These are phyloP conservation scores for Theristus sp. DNA, from an alignment of 2,888 invertebrate species.

Conservation along the genomic window DNA sequence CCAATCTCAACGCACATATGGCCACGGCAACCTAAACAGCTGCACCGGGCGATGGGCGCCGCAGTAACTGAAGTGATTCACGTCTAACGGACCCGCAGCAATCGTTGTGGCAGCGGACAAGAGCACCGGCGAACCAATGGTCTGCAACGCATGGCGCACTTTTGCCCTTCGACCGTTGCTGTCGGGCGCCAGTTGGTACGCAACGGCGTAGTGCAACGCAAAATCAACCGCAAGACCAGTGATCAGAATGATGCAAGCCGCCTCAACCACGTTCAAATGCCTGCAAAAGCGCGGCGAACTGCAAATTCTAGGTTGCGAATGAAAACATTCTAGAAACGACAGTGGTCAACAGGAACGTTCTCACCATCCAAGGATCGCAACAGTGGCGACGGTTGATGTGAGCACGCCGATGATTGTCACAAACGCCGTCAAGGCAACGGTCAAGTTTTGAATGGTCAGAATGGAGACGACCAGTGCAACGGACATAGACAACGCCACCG, in stretches of 20 bases:
- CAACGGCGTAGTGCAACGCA: constrained; percentile 71
- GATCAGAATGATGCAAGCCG: constrained; percentile 72
- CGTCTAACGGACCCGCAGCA: too few relatives aligned
- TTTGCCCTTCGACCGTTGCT: too few relatives aligned
- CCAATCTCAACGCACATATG: too few relatives aligned
- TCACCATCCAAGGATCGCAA: constrained; percentile 1
- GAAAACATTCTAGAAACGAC: too few relatives aligned
- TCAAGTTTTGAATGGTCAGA: background rate
- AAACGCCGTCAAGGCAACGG: background rate
- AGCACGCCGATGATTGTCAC: background rate
- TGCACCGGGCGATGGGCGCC: too few relatives aligned
- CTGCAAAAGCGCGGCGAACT: too few relatives aligned
- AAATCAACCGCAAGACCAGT: constrained; percentile 84
- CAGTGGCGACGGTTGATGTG: background rate
- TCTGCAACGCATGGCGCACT: constrained; percentile 22
- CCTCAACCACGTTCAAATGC: constrained; percentile 78
- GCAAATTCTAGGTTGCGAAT: too few relatives aligned
- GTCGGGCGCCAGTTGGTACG: constrained; percentile 32
- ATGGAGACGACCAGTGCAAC: background rate
- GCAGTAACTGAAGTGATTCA: too few relatives aligned
- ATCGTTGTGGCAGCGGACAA: constrained; percentile 73
- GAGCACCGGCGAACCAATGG: constrained; percentile 63
- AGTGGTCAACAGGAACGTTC: too few relatives aligned
- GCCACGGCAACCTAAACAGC: too few relatives aligned
- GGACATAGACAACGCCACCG: background rate